Evolutionary conservation across 1,140 invertebrate genomes (phyloP), one percentile per base, ranked within the genome.

Genomic region (Mamestra configurata): DNA sequence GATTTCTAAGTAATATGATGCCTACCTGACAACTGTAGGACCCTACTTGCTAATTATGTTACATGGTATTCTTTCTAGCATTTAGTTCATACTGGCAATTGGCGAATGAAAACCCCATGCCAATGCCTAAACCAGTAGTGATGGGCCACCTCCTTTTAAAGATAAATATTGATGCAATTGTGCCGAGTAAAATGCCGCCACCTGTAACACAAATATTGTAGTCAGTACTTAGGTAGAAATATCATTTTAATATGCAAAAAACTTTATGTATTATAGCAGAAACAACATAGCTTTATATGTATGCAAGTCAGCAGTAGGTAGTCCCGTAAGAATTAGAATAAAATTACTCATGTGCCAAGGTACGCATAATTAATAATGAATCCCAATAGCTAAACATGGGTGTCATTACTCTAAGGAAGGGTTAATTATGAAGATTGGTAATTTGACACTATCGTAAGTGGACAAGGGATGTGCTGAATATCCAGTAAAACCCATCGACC

Each of bases 41-140:
- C 75, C 53, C 70, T 75, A 81, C 46, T 46, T 15, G 43, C 8
- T 72, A 77, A 27, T 53, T 37, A 64, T 77, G 66, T 49, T 91
- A 90, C 82, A 86, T 86, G 68, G 84, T 35, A 83, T 82, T 89
- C 20, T 92, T 92, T 83, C 90, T 93, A 20, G 88, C 82, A 80
- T 95, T 94, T 78, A 95, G 84, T 71, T 91, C 90, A 84, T 96
- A 95, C 94, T 98, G 96, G 93, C 97, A 98, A 90, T 97, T 97
- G 75, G 96, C 96, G 95, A 97, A 98, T 76, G 97, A 97, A 88
- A 97, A 95, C 59, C 97, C 51, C 53, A 57, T 15, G 53, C 53
- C 53, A 27, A 57, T 15, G 53, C 53, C 53, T 15, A 57, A 57
- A 24, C 53, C 53, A 10, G 61, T 66, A 40, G 61, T 66, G n/a